Evolutionary conservation across 2,888 invertebrate species (phyloP).

Genomic region (Caenorhabditis sp.): DNA sequence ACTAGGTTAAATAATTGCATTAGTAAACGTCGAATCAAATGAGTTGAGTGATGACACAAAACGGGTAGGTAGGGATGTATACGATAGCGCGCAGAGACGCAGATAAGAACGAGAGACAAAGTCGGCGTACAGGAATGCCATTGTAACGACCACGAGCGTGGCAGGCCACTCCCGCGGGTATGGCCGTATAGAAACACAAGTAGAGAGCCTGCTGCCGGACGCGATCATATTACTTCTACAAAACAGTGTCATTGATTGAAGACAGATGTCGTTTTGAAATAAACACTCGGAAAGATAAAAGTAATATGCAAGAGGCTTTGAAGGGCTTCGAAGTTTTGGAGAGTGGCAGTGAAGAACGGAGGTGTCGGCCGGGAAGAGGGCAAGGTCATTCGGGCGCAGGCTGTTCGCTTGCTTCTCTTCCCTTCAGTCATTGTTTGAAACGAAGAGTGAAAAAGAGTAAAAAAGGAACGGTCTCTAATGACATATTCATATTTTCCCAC

Average conservation of each 20-base stretch:
- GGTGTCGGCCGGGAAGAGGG: not conserved
- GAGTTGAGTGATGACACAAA: not conserved
- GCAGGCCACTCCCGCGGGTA: not conserved
- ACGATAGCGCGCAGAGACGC: conserved; percentile 24
- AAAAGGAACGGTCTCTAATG: not conserved
- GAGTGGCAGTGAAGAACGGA: not conserved
- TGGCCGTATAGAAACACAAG: not conserved
- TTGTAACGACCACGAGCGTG: conserved; percentile 9
- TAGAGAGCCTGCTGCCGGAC: no score
- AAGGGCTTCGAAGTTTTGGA: not conserved
- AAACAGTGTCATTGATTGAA: no score
- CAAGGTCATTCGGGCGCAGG: not conserved
- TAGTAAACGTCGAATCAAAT: not conserved
- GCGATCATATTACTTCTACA: no score
- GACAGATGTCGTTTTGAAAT: not conserved
- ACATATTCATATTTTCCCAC: no score
- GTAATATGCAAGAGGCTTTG: not conserved
- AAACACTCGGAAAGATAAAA: not conserved
- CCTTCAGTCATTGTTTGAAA: not conserved
- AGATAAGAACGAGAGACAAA: conserved; percentile 19
- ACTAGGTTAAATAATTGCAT: not conserved
- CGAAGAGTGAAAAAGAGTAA: not conserved
- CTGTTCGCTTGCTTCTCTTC: not conserved
- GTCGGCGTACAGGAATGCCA: conserved; percentile 16
- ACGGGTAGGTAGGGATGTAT: not conserved